A percentile compares a stretch with the other conserved stretches of the same genome.
Evolutionary conservation across 1,140 invertebrate species (phyloP).

Genomic region (Xylocopa sonorina): DNA sequence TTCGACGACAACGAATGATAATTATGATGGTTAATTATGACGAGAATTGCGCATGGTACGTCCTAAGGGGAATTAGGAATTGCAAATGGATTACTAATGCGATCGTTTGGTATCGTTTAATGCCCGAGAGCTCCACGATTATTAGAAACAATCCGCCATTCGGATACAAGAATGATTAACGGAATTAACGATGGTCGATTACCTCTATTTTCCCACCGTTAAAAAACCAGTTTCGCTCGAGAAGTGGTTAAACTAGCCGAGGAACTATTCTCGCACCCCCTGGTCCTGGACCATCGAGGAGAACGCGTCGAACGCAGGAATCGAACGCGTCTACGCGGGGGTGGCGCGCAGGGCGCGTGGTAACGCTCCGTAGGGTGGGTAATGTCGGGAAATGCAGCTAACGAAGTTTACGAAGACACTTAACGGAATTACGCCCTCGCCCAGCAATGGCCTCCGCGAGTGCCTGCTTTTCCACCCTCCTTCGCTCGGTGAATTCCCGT

Average conservation of each 20-base stretch:
- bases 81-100: not conserved
- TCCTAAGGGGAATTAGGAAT: conserved; percentile 4
- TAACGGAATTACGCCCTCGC: conserved; percentile 70
- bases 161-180: not conserved
- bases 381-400: conserved; percentile 70
- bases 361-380: conserved; percentile 53
- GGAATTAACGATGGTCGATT: not conserved
- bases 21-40: conserved; percentile 35
- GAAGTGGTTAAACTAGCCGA: too few species aligned
- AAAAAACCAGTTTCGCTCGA: too few species aligned
- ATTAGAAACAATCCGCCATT: not conserved
- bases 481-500: not conserved
- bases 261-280: not conserved
- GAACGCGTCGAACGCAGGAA: not conserved
- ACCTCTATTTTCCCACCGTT: too few species aligned
- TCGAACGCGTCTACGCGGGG: too few species aligned
- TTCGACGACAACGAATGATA: conserved; percentile 4
- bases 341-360: conserved; percentile 34
- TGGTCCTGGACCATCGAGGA: too few species aligned
- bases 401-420: conserved; percentile 71
- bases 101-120: conserved; percentile 4
- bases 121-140: not conserved
- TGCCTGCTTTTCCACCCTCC: conserved; percentile 2
- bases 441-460: conserved; percentile 56
- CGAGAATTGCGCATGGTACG: conserved; percentile 18